Evolutionary conservation across 2,888 invertebrate species (phyloP), one percentile per base, ranked within the genome.

Genomic region (Lycocerus yunnanus): DNA sequence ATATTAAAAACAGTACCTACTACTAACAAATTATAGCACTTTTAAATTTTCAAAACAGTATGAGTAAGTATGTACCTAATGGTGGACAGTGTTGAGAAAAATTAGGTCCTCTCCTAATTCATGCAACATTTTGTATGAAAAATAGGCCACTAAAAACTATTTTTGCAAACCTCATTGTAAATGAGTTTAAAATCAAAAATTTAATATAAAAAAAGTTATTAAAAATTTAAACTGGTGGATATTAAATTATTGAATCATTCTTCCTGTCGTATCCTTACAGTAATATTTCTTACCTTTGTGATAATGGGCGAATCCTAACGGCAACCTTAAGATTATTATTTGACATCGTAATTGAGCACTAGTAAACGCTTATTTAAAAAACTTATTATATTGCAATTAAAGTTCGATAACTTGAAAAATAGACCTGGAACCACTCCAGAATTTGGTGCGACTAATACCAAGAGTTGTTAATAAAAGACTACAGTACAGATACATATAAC

Each of bases 251-350:
- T 15, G 6, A 60, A 60, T n/a, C n/a, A n/a, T n/a, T n/a, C n/a
- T n/a, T n/a, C n/a, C n/a, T n/a, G n/a, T n/a, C n/a, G n/a, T n/a
- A n/a, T n/a, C n/a, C 9, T 20, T 14, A 71, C 8, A n/a, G 72
- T 71, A 69, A 73, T 73, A 63, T 68, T 74, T 82, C 88, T 87
- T 86, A 91, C 92, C 90, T 90, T 78, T 90, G 89, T 16, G 91
- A 91, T 82, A 92, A 88, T 13, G 92, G 92, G 78, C 92, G 88
- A 21, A 92, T 89, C 80, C 92, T 87, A 69, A 92, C 89, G 15
- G 91, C 91, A 81, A 92, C 89, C 84, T 92, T 92, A 69, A 92
- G 90, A 80, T 90, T 90, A 58, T 43, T 43, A 43, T n/a, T 43
- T n/a, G 43, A 43, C 43, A 43, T 43, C n/a, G 6, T 43, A 43